Conservation (phyloP, 2,888 invertebrate species). For the Spilosoma lubricipeda region DNA sequence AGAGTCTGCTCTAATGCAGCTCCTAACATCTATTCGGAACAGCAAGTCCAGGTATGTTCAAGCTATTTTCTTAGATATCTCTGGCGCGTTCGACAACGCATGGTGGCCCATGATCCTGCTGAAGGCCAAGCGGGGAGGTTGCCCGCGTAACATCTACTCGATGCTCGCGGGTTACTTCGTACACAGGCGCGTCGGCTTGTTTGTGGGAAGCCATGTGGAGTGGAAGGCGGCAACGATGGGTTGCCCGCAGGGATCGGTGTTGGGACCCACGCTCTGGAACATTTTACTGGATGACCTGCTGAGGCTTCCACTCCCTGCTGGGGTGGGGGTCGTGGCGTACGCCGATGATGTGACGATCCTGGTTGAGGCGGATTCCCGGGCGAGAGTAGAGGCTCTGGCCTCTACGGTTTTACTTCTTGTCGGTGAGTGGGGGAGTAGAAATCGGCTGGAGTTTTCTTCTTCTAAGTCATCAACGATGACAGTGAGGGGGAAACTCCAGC, state of each 20-base stretch:
- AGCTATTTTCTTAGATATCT: conserved; percentile 25
- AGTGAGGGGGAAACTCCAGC: conserved; percentile 10
- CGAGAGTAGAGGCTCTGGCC: neutral
- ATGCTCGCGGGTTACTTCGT: no score
- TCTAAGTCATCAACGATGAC: neutral
- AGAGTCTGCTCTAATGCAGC: no score
- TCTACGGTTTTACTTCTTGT: neutral
- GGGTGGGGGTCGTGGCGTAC: neutral
- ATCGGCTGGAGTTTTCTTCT: conserved; percentile 7
- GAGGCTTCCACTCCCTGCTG: neutral
- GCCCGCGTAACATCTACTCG: no score
- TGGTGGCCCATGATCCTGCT: conserved; percentile 57
- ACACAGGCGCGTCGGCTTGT: no score
- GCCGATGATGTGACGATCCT: conserved; percentile 2
- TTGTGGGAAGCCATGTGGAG: conserved; percentile 1
- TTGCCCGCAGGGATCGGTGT: conserved; percentile 5
- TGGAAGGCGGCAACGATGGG: neutral
- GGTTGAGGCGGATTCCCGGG: neutral
- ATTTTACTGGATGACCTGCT: neutral
- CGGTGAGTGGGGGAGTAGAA: neutral
- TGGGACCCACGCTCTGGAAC: conserved; percentile 2
- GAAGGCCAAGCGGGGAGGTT: conserved; percentile 26
- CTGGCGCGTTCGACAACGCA: conserved; percentile 58
- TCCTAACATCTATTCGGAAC: no score
- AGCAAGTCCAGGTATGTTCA: no score